Evolutionary conservation across 2,888 invertebrate genomes (phyloP), one percentile per base, ranked within the genome.

Genomic region (Iselma pallidipennis): DNA sequence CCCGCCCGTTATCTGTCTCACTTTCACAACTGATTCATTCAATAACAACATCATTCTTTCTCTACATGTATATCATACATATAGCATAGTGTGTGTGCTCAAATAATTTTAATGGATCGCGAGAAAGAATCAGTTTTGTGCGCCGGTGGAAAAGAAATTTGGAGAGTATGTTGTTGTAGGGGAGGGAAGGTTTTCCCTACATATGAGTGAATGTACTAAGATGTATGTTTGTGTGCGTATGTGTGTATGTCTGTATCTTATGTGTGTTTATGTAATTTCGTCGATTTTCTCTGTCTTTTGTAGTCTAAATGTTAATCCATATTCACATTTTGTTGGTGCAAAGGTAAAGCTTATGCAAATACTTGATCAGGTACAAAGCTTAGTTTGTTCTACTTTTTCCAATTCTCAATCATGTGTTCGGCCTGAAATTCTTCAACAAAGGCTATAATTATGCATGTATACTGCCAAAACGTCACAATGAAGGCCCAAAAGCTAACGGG

Each of bases 81-180:
- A 74, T 25, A 16, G 70, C 69, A 71, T 73, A 74, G 16, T 37
- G 16, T 37, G 77, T 76, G 74, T 75, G 78, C 74, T 75, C 78
- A 75, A 80, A 80, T 81, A 80, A 81, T 80, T 81, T 80, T 80
- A 81, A 81, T 81, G 80, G 81, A 80, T 80, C 79, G 79, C 78
- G 75, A 71, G 76, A 76, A 76, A 78, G 78, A 79, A 77, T 78
- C 77, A 75, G 77, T 76, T 77, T 76, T 75, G 74, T 71, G 67
- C 72, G 76, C 71, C 69, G 71, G 75, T 70, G 67, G 72, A 71
- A 73, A 74, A 70, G 74, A 74, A 74, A 72, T 74, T 75, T 70
- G 62, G 66, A 59, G 62, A 61, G 61, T 62, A 67, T 64, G 61
- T 19, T 10, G 45, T 21, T 21, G 21, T 28, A 25, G 49, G 21